A percentile compares a stretch with the other conserved stretches of the same genome.
phyloP scores from a whole-genome alignment of 2,888 invertebrate species.

The Capitulum mitella region DNA sequence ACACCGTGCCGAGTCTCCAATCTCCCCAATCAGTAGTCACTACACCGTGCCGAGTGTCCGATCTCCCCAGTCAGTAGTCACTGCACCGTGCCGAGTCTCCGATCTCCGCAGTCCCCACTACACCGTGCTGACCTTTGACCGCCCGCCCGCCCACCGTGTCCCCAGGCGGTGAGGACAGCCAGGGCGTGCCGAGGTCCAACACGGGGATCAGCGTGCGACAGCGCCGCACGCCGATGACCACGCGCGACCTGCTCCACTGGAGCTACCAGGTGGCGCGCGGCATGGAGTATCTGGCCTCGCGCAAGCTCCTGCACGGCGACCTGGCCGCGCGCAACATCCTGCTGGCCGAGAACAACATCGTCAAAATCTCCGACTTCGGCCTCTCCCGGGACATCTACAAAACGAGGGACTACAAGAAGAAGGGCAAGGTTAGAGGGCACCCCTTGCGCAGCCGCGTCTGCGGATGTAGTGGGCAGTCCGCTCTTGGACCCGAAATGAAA shows the following conservation, averaged over 20 bases:
- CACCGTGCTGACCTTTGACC: not conserved
- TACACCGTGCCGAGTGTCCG: no score
- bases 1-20: no score
- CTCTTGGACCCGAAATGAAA: not conserved
- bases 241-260: constrained; percentile 17
- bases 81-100: no score
- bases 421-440: constrained; percentile 24
- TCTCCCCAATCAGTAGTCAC: no score
- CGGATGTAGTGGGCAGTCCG: no score
- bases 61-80: no score
- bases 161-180: not conserved
- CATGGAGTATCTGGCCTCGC: constrained; percentile 86
- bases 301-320: constrained; percentile 56
- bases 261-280: constrained; percentile 57
- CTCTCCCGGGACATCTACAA: constrained; percentile 47
- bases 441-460: no score
- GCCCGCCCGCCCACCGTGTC: no score
- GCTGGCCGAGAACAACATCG: constrained; percentile 45
- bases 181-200: constrained; percentile 5
- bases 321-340: constrained; percentile 47
- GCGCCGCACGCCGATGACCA: not conserved
- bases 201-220: not conserved
- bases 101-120: no score
- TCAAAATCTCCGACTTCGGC: constrained; percentile 49
- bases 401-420: constrained; percentile 43